Base-by-base conservation (phyloP, 2,797 vertebrate species). In the Hapalemur alaotrensis region DNA sequence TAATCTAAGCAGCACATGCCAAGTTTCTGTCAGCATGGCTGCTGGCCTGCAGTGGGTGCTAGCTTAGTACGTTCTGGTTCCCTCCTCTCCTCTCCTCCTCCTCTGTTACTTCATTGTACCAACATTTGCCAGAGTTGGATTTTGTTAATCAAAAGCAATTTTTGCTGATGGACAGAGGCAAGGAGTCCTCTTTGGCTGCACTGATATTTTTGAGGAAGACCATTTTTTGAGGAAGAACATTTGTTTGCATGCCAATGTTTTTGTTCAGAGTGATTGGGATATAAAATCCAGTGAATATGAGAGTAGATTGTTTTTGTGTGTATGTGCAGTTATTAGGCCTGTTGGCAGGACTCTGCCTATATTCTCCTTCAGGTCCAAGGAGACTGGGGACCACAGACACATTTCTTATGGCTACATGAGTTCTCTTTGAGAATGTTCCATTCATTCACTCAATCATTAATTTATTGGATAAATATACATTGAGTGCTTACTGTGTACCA, bases 371-470 rank as follows among this genome's bases (percentile, higher is more conserved):
- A 73, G 32, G 25, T 72, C 72, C 54, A 14, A 69, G 67, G 52
- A 25, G 52, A 69, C 63, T 89, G 59, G 46, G 48, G 14, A 83
- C 41, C 2, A 10, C 57, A 5, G 18, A n/a, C 57, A 4, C 78
- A 48, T 93, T 86, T 93, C n/a, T 80, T 84, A 23, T 67, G 57
- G 48, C 67, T 85, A 63, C n/a, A n/a, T 41, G 57, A 54, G 61
- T 94, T 89, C 57, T 80, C 54, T 69, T 88, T 89, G 73, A 96
- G 59, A 86, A 80, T 75, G 86, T 92, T 50, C 18, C 35, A 72
- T 70, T 81, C 38, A 85, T 73, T 63, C 61, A 75, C 22, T 85
- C 65, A 81, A 1, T 90, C 28, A 76, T 52, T 80, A 59, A 30
- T 61, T 94, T 30, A 75, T 22, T 61, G 48, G n/a, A n/a, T 41